phyloP scores from a whole-genome alignment of 2,113 vertebrate species.

The Eptatretus burgeri region DNA sequence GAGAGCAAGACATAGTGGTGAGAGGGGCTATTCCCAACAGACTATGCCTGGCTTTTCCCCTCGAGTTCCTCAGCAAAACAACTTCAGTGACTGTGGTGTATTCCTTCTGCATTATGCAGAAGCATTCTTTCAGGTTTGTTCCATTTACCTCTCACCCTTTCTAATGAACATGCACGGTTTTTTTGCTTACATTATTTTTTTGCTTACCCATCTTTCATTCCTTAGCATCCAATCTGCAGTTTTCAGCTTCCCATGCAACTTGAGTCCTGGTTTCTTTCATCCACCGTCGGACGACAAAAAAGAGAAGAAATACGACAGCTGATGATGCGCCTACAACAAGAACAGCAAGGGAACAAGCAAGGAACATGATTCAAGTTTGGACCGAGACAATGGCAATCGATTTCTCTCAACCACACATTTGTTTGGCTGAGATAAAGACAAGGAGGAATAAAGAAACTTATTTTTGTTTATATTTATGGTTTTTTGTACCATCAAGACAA shows the following conservation, averaged over 20 bases:
- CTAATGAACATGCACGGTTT: background rate
- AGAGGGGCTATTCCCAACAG: conserved; percentile 67
- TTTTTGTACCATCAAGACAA: too few relatives aligned
- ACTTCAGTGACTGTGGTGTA: conserved; percentile 90
- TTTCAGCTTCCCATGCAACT: conserved; percentile 75
- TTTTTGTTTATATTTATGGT: too few relatives aligned
- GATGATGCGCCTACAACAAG: conserved; percentile 46
- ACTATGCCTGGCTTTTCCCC: conserved; percentile 83
- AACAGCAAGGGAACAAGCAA: conserved; percentile 14
- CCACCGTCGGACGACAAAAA: conserved; percentile 66
- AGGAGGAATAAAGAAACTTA: too few relatives aligned
- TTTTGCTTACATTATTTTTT: background rate
- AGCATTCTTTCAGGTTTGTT: conserved; percentile 84
- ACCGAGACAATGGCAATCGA: too few relatives aligned
- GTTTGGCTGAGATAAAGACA: too few relatives aligned
- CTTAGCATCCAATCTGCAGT: conserved; percentile 50
- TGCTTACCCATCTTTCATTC: conserved; percentile 7
- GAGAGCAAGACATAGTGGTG: conserved; percentile 54
- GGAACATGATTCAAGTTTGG: background rate
- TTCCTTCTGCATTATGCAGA: conserved; percentile 87
- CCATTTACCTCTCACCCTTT: background rate
- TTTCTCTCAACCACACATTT: too few relatives aligned
- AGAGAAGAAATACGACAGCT: conserved; percentile 64
- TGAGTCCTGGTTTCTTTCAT: conserved; percentile 65
- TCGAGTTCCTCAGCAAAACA: conserved; percentile 86